These are phyloP conservation scores for Cryptocephalus primarius DNA, from an alignment of 2,888 invertebrate genomes.

Conservation along the genomic window DNA sequence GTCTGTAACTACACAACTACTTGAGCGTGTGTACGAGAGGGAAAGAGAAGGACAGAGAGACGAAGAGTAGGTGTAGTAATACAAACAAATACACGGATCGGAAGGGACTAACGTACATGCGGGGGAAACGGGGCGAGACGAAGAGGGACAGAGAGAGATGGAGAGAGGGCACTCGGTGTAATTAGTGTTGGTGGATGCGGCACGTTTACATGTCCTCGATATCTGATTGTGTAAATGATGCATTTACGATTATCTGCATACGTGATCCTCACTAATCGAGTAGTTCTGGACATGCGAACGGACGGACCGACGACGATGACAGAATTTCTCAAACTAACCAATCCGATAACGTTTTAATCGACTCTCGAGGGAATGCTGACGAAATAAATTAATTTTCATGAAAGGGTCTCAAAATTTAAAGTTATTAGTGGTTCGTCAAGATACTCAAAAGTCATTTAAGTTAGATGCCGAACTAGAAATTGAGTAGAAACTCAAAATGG, in stretches of 20 bases:
- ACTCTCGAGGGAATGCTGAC: too few species aligned
- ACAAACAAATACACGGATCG: constrained; percentile 18
- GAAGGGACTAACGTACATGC: neutral
- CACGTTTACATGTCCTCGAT: constrained; percentile 28
- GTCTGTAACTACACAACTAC: constrained; percentile 14
- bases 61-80: constrained; percentile 16
- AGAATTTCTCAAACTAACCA: too few species aligned
- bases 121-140: too few species aligned
- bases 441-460: too few species aligned
- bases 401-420: too few species aligned
- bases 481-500: too few species aligned
- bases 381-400: too few species aligned
- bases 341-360: too few species aligned
- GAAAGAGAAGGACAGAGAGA: too few species aligned
- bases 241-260: constrained; percentile 31
- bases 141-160: constrained; percentile 8
- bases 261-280: constrained; percentile 18
- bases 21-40: constrained; percentile 1
- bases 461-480: too few species aligned
- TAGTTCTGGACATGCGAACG: constrained; percentile 4
- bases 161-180: constrained; percentile 20
- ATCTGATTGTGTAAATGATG: constrained; percentile 33
- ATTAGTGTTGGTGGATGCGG: constrained; percentile 22
- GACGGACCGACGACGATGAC: neutral
- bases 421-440: too few species aligned